Evolutionary conservation across 2,797 vertebrate species (phyloP), one percentile per base, ranked within the genome.

Genomic region (Clarias pachynema): DNA sequence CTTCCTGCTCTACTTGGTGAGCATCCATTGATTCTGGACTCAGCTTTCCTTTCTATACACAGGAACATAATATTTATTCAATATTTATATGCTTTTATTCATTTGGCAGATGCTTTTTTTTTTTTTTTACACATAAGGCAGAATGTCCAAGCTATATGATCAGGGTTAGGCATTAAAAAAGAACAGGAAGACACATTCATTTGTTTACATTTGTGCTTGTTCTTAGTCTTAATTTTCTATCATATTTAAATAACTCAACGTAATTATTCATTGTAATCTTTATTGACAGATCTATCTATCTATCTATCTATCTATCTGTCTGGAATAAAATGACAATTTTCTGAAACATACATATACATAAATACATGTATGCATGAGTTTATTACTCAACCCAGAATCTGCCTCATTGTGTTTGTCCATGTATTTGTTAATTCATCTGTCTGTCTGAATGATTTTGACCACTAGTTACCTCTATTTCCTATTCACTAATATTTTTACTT

Each of bases 11-110:
- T 15, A 26, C 34, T 40, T 57, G 75, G 66, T 72, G 60, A 62
- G n/a, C 65, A 70, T 70, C 84, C 75, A 24, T 49, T 79, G 31
- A 79, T 72, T 85, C 18, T 57, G 80, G 49, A 34, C 65, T 56
- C 62, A 24, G 62, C 16, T 53, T 81, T 81, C 26, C 26, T 10
- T 81, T 81, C 20, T 81, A 53, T 56, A 29, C 75, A 79, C 9
- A 49, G 5, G 34, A 44, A 79, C 24, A 62, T 79, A 63, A 79
- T 79, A 63, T 63, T 79, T 26, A 49, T 29, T 63, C 57, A 63
- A n/a, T 63, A 79, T 79, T 62, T 60, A 14, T 24, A 40, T 79
- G 60, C 20, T 79, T 63, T 65, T 65, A 44, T 63, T 26, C 7
- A 79, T 65, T 79, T 44, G 56, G 9, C 24, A 40, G 14, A 79